A percentile compares a stretch with the other conserved stretches of the same genome.
Evolutionary conservation across 2,888 invertebrate species (phyloP).

Genomic region (Chromoteleia sp.): DNA sequence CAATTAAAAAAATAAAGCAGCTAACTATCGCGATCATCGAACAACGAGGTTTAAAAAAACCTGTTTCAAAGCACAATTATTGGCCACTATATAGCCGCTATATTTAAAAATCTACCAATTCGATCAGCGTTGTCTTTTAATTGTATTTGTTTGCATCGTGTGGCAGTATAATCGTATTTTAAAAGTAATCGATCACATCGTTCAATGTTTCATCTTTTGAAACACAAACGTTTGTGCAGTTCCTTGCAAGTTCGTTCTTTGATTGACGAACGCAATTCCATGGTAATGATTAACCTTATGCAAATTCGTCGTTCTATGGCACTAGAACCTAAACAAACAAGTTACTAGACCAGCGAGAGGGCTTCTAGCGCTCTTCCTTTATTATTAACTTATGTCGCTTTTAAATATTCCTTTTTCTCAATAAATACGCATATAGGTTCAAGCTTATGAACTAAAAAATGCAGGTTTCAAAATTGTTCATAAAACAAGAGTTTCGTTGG

Average conservation of each 20-base stretch:
- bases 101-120: constrained; percentile 5
- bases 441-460: constrained; percentile 60
- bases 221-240: constrained; percentile 45
- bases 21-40: constrained; percentile 1
- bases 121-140: constrained; percentile 24
- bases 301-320: constrained; percentile 35
- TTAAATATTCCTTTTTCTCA: constrained; percentile 10
- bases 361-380: constrained; percentile 21
- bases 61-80: not conserved
- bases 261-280: constrained; percentile 23
- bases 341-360: constrained; percentile 16
- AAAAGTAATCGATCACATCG: constrained; percentile 36
- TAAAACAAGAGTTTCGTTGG: constrained; percentile 50
- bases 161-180: constrained; percentile 49
- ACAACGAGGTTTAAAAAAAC: not conserved
- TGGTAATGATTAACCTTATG: not conserved
- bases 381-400: not conserved
- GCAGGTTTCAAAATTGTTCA: constrained; percentile 28
- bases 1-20: not conserved
- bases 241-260: constrained; percentile 17
- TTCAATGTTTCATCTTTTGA: constrained; percentile 12
- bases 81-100: not conserved
- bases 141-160: constrained; percentile 41
- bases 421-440: constrained; percentile 47
- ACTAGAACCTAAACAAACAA: constrained; percentile 49